Evolutionary conservation across 1,140 invertebrate genomes (phyloP).

Genomic region (Helicoverpa armigera): DNA sequence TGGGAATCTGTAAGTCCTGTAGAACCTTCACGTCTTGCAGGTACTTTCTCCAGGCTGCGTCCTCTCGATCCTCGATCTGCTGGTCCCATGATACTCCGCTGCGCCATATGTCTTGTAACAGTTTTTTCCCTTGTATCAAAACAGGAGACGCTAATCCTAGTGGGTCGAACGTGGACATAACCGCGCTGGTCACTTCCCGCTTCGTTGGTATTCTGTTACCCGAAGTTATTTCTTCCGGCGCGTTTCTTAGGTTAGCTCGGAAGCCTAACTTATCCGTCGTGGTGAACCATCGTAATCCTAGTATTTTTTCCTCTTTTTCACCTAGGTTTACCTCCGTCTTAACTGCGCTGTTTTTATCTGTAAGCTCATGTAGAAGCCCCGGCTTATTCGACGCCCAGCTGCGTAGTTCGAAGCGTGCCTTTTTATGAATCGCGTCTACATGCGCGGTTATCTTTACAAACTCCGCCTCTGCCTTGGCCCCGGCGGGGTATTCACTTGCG

Average conservation of each 20-base stretch:
- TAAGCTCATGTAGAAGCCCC: too few species aligned
- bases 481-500: conserved; percentile 53
- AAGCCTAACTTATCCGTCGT: conserved; percentile 34
- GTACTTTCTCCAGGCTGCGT: conserved; percentile 16
- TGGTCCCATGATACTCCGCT: conserved; percentile 71
- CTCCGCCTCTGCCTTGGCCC: too few species aligned
- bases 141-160: not conserved
- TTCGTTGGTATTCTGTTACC: conserved; percentile 27
- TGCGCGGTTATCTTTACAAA: too few species aligned
- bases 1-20: conserved; percentile 39
- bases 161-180: not conserved
- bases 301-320: conserved; percentile 7
- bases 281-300: conserved; percentile 35
- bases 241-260: conserved; percentile 37
- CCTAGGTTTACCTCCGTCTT: not conserved
- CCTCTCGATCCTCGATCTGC: conserved; percentile 5
- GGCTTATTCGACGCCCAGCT: conserved; percentile 15
- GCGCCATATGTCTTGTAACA: not conserved
- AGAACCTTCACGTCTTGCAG: conserved; percentile 7
- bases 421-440: not conserved
- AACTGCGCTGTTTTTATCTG: too few species aligned
- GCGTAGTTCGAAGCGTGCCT: conserved; percentile 31
- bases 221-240: not conserved
- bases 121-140: not conserved
- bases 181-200: conserved; percentile 1